Evolutionary conservation across 2,113 vertebrate species (phyloP).

Genomic region (Hyaena hyaena): DNA sequence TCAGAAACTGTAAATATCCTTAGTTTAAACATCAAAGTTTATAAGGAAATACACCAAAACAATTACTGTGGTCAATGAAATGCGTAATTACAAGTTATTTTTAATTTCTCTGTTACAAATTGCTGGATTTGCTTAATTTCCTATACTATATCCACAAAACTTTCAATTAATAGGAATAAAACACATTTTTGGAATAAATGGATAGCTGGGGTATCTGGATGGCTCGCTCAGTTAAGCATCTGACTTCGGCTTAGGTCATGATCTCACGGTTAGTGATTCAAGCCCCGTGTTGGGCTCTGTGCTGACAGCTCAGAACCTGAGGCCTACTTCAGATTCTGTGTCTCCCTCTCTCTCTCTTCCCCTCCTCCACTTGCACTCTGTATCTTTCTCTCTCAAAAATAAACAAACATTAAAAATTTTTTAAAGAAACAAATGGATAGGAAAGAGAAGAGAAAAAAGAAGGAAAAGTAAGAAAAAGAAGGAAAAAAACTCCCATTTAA

Average conservation of each 20-base stretch:
- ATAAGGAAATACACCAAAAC: neutral
- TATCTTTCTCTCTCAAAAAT: too few species aligned
- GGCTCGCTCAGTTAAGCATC: too few species aligned
- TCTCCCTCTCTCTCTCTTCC: too few species aligned
- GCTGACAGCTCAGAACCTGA: too few species aligned
- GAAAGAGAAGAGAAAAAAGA: neutral
- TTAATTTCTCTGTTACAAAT: neutral
- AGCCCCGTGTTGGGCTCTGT: too few species aligned
- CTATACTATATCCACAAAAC: neutral
- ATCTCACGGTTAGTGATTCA: too few species aligned
- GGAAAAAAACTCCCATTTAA: neutral
- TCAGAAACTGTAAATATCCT: slow-evolving; percentile 16
- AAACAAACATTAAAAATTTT: too few species aligned
- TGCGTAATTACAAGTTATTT: neutral
- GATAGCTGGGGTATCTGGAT: neutral
- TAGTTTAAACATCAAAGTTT: neutral
- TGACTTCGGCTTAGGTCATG: too few species aligned
- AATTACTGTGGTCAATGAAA: neutral
- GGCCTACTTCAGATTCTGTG: too few species aligned
- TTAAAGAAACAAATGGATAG: neutral
- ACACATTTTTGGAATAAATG: neutral
- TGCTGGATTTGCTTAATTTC: neutral
- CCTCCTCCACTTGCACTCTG: too few species aligned
- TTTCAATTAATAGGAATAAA: neutral
- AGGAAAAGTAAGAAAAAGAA: neutral